These are phyloP conservation scores for Benthosema pterotum DNA, from an alignment of 2,797 vertebrate genomes.

Conservation along the genomic window DNA sequence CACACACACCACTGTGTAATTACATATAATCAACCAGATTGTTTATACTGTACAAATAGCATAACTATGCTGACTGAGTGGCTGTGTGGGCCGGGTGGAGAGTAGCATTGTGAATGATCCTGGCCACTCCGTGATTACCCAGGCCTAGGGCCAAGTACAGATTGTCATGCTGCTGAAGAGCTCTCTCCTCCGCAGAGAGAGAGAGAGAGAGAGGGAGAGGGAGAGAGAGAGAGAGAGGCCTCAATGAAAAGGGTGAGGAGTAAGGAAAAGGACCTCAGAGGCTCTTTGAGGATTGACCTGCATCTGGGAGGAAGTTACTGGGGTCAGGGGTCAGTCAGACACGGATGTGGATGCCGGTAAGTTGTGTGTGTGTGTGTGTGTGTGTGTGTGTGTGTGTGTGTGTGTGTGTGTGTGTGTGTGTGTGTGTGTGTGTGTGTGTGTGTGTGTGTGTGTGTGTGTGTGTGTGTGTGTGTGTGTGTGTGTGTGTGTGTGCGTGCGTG, in stretches of 20 bases:
- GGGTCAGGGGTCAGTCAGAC: slow-evolving; percentile 53
- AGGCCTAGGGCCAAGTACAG: slow-evolving; percentile 33
- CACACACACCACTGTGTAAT: slow-evolving; percentile 61
- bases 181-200: not conserved
- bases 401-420: slow-evolving; percentile 6
- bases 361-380: slow-evolving; percentile 12
- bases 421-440: slow-evolving; percentile 8
- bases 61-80: slow-evolving; percentile 56
- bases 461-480: slow-evolving; percentile 10
- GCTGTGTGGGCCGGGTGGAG: slow-evolving; percentile 42
- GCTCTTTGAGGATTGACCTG: slow-evolving; percentile 62
- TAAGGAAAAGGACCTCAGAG: slow-evolving; percentile 13
- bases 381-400: slow-evolving; percentile 12
- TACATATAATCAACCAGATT: slow-evolving; percentile 75
- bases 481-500: slow-evolving; percentile 15
- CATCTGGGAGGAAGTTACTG: slow-evolving; percentile 58
- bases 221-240: not conserved
- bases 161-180: slow-evolving; percentile 32
- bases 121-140: slow-evolving; percentile 46
- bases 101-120: slow-evolving; percentile 42
- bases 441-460: slow-evolving; percentile 5
- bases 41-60: slow-evolving; percentile 75
- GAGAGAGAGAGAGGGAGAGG: not conserved
- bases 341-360: slow-evolving; percentile 43
- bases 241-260: not conserved